Conservation (phyloP, 2,113 vertebrate genomes). For the Pitta sordida region DNA sequence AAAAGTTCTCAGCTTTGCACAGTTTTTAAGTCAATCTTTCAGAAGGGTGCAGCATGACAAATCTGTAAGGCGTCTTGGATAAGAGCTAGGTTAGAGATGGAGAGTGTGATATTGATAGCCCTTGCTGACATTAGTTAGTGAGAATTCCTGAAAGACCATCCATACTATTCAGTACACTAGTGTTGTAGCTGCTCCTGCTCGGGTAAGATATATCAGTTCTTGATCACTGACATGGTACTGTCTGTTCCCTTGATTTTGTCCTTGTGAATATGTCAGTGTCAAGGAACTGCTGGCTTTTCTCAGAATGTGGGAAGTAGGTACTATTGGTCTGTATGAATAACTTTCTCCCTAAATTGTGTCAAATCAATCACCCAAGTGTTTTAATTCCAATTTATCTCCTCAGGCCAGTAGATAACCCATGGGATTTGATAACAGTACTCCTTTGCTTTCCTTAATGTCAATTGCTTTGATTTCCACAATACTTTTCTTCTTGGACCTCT, state of each 20-base stretch:
- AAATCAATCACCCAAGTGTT: neutral
- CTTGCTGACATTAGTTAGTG: neutral
- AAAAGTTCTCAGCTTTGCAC: neutral
- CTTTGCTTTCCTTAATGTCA: neutral
- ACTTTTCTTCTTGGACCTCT: neutral
- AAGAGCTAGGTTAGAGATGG: neutral
- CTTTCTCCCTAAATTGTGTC: neutral
- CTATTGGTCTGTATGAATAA: neutral
- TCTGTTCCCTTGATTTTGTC: neutral
- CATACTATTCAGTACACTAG: neutral
- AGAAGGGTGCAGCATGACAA: neutral
- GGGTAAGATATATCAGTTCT: rapidly evolving
- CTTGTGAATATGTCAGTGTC: neutral
- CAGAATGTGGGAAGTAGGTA: neutral
- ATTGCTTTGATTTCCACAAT: neutral
- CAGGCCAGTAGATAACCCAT: neutral
- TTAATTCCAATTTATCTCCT: neutral
- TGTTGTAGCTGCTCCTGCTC: neutral
- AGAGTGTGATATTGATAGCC: neutral
- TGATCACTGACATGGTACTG: neutral
- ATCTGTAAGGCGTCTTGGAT: neutral
- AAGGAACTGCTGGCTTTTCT: neutral
- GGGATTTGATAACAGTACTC: neutral
- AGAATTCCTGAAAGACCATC: neutral
- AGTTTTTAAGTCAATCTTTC: neutral